Base-by-base conservation (phyloP, 2,888 invertebrate species). In the Boloria euphrosyne region DNA sequence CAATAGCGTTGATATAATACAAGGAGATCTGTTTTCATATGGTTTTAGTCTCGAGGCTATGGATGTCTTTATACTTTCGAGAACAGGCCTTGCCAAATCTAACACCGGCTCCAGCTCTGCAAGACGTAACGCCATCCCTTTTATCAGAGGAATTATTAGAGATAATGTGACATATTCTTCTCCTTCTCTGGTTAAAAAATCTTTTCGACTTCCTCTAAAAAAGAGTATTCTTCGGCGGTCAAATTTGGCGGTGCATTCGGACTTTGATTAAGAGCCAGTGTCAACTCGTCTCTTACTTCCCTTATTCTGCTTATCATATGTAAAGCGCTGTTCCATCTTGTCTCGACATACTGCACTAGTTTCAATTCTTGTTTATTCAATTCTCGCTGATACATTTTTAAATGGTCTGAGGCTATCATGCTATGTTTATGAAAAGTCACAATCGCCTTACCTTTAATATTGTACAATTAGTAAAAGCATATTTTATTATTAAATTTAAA, bases 1-100 rank as follows among this genome's bases (percentile, higher is more conserved):
- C 38, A 71, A 54, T 13, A 71, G n/a, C 14, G 68, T 71, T 59
- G 66, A 38, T 62, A 68, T 71, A 18, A 71, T 68, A 31, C 68
- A 71, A 53, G 68, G 65, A 58, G 54, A 31, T 64, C 71, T 61
- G n/a, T 27, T 27, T 5, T 27, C 4, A 4, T 27, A 27, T 27
- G 27, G 27, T 27, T 27, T 27, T 27, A 27, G 7, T 49, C 49
- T 71, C 68, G 62, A 66, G 66, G 22, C 54, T 43, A 60, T 31
- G 14, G 58, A 62, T 10, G 18, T 17, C 59, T 43, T 67, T 17
- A 63, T 49, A 53, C 13, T 13, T 51, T 63, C 27, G 44, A 67
- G 46, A n/a, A 67, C n/a, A 43, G 27, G 59, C 54, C 43, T 53
- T 31, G 60, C n/a, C 43, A 44, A 44, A 18, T 59, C 60, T 17